Percentiles rank a stretch among this genome's conserved stretches.
phyloP scores from a whole-genome alignment of 2,113 vertebrate genomes.

The Sarotherodon lohbergeri region DNA sequence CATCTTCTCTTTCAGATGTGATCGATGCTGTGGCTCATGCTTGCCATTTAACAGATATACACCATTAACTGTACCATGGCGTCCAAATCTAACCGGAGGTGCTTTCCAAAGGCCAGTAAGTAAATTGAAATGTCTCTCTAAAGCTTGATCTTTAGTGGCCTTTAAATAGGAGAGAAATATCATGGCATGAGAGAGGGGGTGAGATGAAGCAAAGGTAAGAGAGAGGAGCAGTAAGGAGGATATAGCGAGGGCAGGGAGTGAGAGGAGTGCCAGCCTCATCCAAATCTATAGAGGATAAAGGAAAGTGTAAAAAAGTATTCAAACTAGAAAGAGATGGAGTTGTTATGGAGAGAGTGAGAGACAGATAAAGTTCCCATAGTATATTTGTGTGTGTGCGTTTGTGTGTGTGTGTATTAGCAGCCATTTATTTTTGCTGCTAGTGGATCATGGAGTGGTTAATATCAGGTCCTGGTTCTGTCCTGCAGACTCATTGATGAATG shows the following conservation, averaged over 20 bases:
- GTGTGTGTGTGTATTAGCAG: not conserved
- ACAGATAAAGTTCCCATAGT: rapidly evolving
- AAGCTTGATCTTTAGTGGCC: constrained; percentile 64
- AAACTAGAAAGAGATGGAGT: rapidly evolving
- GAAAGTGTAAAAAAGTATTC: not conserved
- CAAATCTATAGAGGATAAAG: not conserved
- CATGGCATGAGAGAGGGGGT: not conserved
- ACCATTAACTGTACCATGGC: constrained; percentile 56
- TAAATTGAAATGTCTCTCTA: constrained; percentile 66
- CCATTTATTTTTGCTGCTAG: not conserved
- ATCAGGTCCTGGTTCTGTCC: not conserved
- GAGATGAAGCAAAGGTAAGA: not conserved
- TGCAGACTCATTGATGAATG: not conserved
- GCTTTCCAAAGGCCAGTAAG: constrained; percentile 65
- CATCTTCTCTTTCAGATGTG: constrained; percentile 44
- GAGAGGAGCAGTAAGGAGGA: not conserved
- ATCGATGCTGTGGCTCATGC: constrained; percentile 43
- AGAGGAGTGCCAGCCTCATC: not conserved
- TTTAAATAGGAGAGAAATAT: constrained; percentile 62
- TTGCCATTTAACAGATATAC: constrained; percentile 69
- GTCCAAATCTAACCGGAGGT: constrained; percentile 55
- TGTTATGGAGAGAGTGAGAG: not conserved
- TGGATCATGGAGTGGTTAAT: not conserved
- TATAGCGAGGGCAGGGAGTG: not conserved
- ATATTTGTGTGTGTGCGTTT: not conserved